phyloP scores from a whole-genome alignment of 2,797 vertebrate genomes.

The Rhinatrema bivittatum region DNA sequence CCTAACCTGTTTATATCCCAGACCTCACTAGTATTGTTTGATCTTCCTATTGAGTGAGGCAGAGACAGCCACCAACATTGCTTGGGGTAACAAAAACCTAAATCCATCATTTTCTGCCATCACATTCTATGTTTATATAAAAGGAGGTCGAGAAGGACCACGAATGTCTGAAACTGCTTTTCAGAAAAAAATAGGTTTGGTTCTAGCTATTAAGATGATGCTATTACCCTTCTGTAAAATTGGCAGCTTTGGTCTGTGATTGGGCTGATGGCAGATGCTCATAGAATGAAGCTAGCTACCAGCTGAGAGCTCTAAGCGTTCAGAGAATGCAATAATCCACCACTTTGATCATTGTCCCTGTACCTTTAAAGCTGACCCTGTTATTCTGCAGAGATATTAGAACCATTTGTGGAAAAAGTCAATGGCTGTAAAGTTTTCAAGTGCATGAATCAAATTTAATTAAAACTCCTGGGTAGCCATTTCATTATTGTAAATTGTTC shows the following conservation, averaged over 20 bases:
- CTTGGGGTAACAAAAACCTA: no score
- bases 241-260: conserved; percentile 3
- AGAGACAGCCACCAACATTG: no score
- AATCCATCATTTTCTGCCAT: no score
- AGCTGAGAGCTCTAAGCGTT: conserved; percentile 6
- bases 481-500: background rate
- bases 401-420: background rate
- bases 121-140: no score
- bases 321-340: conserved; percentile 15
- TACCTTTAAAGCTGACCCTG: background rate
- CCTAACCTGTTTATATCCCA: no score
- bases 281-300: conserved; percentile 1
- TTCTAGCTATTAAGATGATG: background rate
- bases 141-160: no score
- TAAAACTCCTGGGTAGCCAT: conserved; percentile 8
- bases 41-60: no score
- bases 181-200: conserved; percentile 10
- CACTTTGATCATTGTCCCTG: conserved; percentile 1
- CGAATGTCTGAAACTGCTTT: background rate
- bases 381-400: background rate
- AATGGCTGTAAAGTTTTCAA: background rate
- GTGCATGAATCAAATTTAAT: conserved; percentile 9
- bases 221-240: conserved; percentile 17
- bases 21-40: no score
- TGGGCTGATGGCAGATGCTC: conserved; percentile 10